These are phyloP conservation scores for Bothrops jararaca DNA, from an alignment of 2,113 vertebrate species.

Conservation along the genomic window DNA sequence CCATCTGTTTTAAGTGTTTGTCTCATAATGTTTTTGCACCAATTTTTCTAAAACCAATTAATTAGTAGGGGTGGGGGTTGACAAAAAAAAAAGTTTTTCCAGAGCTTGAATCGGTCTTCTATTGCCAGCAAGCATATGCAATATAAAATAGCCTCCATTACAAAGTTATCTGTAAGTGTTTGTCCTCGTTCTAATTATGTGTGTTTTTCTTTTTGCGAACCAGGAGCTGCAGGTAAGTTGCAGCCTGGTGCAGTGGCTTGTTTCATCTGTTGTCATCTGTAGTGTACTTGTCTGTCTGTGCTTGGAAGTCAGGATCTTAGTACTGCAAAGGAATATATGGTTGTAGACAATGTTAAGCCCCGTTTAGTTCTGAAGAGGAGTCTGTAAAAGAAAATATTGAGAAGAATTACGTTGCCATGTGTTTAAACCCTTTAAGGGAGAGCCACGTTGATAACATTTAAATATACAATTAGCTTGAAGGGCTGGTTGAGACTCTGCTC, in stretches of 20 bases:
- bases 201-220: conserved; percentile 93
- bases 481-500: conserved; percentile 78
- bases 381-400: conserved; percentile 41
- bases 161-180: conserved; percentile 76
- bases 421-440: conserved; percentile 49
- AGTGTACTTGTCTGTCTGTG: conserved; percentile 58
- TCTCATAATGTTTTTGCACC: conserved; percentile 58
- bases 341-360: conserved; percentile 41
- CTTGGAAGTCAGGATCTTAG: conserved; percentile 59
- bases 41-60: conserved; percentile 46
- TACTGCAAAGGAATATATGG: conserved; percentile 46
- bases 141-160: conserved; percentile 66
- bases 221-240: conserved; percentile 99
- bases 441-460: conserved; percentile 51
- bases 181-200: conserved; percentile 85
- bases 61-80: conserved; percentile 38
- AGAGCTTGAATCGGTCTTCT: conserved; percentile 79
- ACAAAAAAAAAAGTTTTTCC: conserved; percentile 59
- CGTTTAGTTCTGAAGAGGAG: conserved; percentile 38
- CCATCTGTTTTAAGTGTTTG: conserved; percentile 73
- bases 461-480: conserved; percentile 60
- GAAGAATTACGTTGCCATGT: conserved; percentile 51
- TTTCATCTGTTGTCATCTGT: conserved; percentile 65
- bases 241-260: conserved; percentile 73
- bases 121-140: conserved; percentile 64